Evolutionary conservation across 1,140 invertebrate genomes (phyloP).

Genomic region (Choristoneura fumiferana): DNA sequence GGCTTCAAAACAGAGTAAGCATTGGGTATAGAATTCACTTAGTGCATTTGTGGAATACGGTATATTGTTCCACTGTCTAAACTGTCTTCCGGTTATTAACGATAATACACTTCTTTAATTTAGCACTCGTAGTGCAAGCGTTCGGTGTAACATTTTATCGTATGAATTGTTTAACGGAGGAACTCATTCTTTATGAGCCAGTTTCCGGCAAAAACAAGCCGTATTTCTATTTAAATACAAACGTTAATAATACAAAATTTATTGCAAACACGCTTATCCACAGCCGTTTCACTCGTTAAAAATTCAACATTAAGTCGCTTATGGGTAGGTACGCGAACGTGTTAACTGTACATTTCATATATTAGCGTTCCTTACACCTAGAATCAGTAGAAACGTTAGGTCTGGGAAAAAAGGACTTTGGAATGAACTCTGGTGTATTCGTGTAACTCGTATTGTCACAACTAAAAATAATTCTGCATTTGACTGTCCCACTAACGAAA

Average conservation of each 20-base stretch:
- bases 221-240: slow-evolving; percentile 62
- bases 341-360: background rate
- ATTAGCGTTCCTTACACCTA: no score
- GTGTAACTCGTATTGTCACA: no score
- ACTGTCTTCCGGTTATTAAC: slow-evolving; percentile 8
- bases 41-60: no score
- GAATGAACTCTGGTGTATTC: no score
- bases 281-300: slow-evolving; percentile 55
- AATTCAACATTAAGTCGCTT: slow-evolving; percentile 65
- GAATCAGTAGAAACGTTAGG: no score
- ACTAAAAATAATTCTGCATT: no score
- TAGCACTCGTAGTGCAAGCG: slow-evolving; percentile 17
- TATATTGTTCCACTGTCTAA: background rate
- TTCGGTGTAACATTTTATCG: slow-evolving; percentile 17
- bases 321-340: slow-evolving; percentile 37
- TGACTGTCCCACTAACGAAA: no score
- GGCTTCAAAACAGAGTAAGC: no score
- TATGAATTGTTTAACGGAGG: slow-evolving; percentile 58
- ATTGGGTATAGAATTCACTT: no score
- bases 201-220: slow-evolving; percentile 53
- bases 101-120: slow-evolving; percentile 12
- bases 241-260: slow-evolving; percentile 64
- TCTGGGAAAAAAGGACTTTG: no score
- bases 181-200: slow-evolving; percentile 54
- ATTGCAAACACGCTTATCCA: slow-evolving; percentile 60